These are phyloP conservation scores for Parnassius smintheus DNA, from an alignment of 2,888 invertebrate genomes.

Conservation along the genomic window DNA sequence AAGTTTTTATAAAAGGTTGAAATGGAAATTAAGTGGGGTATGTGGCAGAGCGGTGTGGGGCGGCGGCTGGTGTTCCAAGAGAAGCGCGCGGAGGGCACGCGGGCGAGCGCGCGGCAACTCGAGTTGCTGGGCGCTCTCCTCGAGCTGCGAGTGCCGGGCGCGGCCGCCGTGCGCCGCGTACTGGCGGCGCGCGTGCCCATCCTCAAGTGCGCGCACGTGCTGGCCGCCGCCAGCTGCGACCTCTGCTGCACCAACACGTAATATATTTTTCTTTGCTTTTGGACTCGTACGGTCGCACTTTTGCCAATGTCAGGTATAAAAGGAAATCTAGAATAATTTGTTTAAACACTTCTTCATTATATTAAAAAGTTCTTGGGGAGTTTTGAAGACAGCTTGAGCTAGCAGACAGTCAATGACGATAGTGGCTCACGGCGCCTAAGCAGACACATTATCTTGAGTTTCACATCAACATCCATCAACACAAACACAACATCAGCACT, in stretches of 20 bases:
- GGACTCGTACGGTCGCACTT: no score
- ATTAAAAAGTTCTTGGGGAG: no score
- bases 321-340: no score
- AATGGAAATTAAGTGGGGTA: background rate
- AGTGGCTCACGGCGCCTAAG: no score
- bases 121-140: conserved; percentile 87
- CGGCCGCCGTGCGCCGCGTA: conserved; percentile 85
- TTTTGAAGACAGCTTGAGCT: no score
- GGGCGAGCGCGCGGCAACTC: conserved; percentile 85
- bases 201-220: conserved; percentile 89
- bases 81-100: conserved; percentile 65
- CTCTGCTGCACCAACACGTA: conserved; percentile 90
- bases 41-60: conserved; percentile 38
- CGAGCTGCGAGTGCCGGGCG: conserved; percentile 87
- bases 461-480: no score
- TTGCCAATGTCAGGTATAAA: no score
- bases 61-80: conserved; percentile 64
- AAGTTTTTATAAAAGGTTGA: no score
- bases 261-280: conserved; percentile 33
- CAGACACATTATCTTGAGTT: no score
- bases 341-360: no score
- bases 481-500: no score
- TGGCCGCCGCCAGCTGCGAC: conserved; percentile 91
- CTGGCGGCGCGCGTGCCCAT: conserved; percentile 94
- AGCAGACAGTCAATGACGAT: no score